Conservation (phyloP, 2,888 invertebrate species). For the Pachycephus smyrnensis region DNA sequence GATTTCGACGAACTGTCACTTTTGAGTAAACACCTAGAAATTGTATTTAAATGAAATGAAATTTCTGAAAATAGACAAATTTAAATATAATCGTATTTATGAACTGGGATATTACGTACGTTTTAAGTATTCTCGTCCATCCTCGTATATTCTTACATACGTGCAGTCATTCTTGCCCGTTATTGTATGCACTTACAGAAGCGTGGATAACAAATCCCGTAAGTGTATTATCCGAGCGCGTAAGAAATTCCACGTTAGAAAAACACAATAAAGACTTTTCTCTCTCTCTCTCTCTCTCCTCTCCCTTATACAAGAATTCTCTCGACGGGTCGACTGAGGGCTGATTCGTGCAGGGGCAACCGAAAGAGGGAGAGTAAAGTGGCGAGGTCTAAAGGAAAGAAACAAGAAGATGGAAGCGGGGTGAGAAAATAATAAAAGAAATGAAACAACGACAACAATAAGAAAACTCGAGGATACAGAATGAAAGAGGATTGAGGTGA, state of each 20-base stretch:
- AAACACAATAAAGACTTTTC: neutral
- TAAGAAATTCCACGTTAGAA: neutral
- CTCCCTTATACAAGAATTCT: too few relatives aligned
- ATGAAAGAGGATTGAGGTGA: conserved; percentile 39
- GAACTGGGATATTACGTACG: neutral
- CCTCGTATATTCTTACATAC: neutral
- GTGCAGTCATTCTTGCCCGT: too few relatives aligned
- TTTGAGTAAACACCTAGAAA: neutral
- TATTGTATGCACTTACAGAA: neutral
- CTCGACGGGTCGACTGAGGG: neutral
- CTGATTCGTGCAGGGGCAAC: neutral
- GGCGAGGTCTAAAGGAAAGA: conserved; percentile 4
- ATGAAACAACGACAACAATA: neutral
- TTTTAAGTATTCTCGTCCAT: too few relatives aligned
- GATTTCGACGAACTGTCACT: neutral
- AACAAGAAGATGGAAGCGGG: conserved; percentile 10
- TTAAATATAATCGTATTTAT: too few relatives aligned
- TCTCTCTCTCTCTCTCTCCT: neutral
- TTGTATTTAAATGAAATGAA: neutral
- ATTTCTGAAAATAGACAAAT: neutral
- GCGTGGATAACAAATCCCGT: neutral
- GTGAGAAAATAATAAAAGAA: conserved; percentile 5
- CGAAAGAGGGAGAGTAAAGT: neutral
- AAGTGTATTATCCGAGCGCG: neutral
- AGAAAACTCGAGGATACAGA: conserved; percentile 10